Evolutionary conservation across 2,797 vertebrate species (phyloP).

Genomic region (Alauda arvensis): DNA sequence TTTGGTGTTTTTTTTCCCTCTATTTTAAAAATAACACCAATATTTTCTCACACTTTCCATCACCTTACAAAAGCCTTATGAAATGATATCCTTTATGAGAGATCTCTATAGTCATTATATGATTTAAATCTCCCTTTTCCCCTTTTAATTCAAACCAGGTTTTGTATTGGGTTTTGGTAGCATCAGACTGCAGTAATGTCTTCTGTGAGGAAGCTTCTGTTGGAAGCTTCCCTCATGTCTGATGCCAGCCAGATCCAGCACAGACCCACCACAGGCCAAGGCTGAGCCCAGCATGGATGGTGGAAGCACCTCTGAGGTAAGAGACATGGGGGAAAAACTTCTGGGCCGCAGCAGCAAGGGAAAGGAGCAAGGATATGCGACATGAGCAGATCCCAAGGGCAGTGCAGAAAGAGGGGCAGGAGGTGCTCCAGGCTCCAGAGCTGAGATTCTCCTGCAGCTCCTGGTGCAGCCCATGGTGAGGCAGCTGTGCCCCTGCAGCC

Average conservation of each 20-base stretch:
- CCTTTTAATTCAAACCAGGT: neutral
- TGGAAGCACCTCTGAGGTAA: too few species aligned
- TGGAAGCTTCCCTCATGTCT: neutral
- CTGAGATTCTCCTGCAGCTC: neutral
- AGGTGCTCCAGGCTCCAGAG: fast-evolving
- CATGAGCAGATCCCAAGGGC: too few species aligned
- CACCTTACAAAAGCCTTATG: neutral
- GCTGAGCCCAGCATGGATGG: neutral
- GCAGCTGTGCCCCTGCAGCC: neutral
- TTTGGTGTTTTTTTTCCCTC: neutral
- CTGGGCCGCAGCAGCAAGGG: neutral
- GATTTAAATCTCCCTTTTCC: neutral
- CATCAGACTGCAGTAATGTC: neutral
- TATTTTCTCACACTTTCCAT: neutral
- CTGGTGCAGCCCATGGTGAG: neutral
- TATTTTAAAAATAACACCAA: neutral
- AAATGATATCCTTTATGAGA: neutral
- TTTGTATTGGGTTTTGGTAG: neutral
- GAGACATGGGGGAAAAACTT: fast-evolving
- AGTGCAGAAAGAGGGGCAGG: neutral
- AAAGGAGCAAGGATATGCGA: neutral
- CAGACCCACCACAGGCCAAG: neutral
- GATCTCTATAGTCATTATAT: neutral
- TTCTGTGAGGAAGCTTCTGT: neutral
- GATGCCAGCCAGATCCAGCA: neutral